A percentile compares a stretch with the other conserved stretches of the same genome.
These are phyloP conservation scores for Thomomys bottae DNA, from an alignment of 2,113 vertebrate genomes.

Conservation along the genomic window DNA sequence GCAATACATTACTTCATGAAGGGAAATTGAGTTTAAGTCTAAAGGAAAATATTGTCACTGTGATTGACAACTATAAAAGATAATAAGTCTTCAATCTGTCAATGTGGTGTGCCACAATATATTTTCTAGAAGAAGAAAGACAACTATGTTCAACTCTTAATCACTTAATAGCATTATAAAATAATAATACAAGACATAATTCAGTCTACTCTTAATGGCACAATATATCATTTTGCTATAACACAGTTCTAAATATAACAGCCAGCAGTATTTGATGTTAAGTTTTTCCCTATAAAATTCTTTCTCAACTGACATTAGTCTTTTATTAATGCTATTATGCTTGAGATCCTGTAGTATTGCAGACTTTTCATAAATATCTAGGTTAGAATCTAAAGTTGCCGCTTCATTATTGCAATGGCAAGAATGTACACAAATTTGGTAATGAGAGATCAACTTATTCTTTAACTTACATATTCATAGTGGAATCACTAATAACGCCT, in stretches of 20 bases:
- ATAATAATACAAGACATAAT: constrained; percentile 41
- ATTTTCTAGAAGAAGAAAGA: constrained; percentile 51
- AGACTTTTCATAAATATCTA: constrained; percentile 17
- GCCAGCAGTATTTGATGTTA: background rate
- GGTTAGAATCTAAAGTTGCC: background rate
- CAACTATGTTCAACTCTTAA: constrained; percentile 24
- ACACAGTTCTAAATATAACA: constrained; percentile 50
- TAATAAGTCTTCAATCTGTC: background rate
- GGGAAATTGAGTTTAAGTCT: no score
- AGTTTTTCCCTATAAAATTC: background rate
- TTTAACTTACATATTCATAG: background rate
- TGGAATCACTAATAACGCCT: background rate
- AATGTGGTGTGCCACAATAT: background rate
- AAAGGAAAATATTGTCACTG: background rate
- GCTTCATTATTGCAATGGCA: constrained; percentile 1
- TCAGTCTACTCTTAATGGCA: constrained; percentile 34
- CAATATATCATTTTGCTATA: background rate
- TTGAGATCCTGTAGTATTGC: background rate
- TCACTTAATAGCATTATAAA: constrained; percentile 27
- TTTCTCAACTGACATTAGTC: background rate
- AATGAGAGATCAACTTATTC: background rate
- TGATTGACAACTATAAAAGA: constrained; percentile 7
- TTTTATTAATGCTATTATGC: background rate
- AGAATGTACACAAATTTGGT: background rate
- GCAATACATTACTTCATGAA: no score